Evolutionary conservation across 1,140 invertebrate genomes (phyloP), one percentile per base, ranked within the genome.

Genomic region (Drosophila orosa): DNA sequence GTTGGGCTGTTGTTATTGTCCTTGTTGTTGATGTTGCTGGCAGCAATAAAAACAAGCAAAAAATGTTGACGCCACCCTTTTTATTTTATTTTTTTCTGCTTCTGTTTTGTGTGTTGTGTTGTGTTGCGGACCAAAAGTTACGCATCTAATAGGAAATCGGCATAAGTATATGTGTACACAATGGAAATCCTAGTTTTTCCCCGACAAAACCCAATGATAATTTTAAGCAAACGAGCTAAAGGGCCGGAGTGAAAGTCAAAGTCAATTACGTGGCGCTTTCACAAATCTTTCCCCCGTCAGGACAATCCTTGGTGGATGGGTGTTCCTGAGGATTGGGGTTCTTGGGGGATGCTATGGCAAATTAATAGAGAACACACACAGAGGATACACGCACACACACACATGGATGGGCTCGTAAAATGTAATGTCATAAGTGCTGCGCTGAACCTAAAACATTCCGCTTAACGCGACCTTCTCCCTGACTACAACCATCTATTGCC

Each of bases 251-350:
- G 56, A 77, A 77, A 82, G 78, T 48, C 82, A 85, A 86, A 85
- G 83, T 89, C 83, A 87, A 87, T 89, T 87, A 87, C 83, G 83
- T 86, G 83, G 79, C 83, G 83, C 83, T 86, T 79, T 82, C 83
- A 78, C 82, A 86, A 86, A 86, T 86, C 82, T 86, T 76, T 80
- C 80, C 63, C 63, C 42, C 33, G 83, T 61, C 74, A 86, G 74
- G 79, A 81, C 82, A 85, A 78, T 78, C 74, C 74, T 55, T 58
- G 7, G 22, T 19, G 12, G 52, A 25, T 44, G 40, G 60, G 55
- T 59, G 37, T 44, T 24, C 39, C 27, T 50, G 31, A 15, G 24
- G 17, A 4, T 15, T 29, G 35, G 19, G 44, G 9, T 56, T 37
- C 15, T 29, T 48, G 27, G 69, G 71, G 45, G 78, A 68, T 79